Base-by-base conservation (phyloP, 1,140 invertebrate species). In the Catajapyx aquilonaris region DNA sequence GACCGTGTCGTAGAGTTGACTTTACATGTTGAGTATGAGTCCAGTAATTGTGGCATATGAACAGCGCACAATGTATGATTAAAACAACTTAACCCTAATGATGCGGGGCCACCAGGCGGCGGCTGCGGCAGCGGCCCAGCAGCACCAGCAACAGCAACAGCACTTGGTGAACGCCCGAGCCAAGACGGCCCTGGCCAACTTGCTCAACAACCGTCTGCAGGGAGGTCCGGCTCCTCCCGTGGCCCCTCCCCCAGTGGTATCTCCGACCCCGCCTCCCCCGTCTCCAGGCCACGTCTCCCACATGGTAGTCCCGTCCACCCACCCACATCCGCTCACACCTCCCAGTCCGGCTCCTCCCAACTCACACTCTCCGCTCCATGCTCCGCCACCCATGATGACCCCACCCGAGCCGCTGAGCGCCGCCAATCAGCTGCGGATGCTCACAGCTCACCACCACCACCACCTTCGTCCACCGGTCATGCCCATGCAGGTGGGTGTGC, bases 161-260 rank as follows among this genome's bases (percentile, higher is more conserved):
- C 46, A 46, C 18, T 60, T 76, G n/a, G 78, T 88, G 21, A 87
- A 85, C 51, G 70, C 83, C 0, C 88, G 88, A 56, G 91, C 88
- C 4, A 95, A 94, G 64, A 93, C 87, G 1, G 88, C 88, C 0
- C 58, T 96, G 16, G 87, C 88, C 5, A 90, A 91, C 56, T 84
- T 94, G 76, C 61, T 95, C 33, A 93, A 76, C 46, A 91, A 76
- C 51, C 68, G 87, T 31, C 60, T 93, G 21, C 76, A 83, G 53
- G 65, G 67, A 35, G 65, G 65, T 23, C 56, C 49, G 53, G 56
- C 45, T 48, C 42, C 41, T 31, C 59, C 44, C 48, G 50, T 17
- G 39, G 48, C 41, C 40, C 48, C 41, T 39, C n/a, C n/a, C n/a
- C n/a, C n/a, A n/a, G 30, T 7, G 13, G 25, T 21, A 13, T 42